Conservation (phyloP, 2,888 invertebrate genomes). For the Agrochola litura region DNA sequence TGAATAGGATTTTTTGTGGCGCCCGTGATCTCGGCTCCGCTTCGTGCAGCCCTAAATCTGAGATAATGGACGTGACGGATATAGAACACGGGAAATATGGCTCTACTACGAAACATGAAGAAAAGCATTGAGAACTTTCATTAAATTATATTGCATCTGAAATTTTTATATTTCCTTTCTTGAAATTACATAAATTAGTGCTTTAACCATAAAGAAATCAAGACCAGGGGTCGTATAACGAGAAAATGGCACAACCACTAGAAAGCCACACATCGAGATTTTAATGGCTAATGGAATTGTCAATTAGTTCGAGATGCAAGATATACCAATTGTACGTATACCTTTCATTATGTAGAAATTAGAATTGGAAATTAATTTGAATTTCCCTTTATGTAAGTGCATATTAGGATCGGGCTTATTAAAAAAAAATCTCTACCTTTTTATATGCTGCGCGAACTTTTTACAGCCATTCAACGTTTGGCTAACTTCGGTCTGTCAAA, state of each 20-base stretch:
- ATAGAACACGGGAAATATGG: constrained; percentile 67
- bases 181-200: constrained; percentile 22
- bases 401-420: constrained; percentile 9
- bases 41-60: constrained; percentile 81
- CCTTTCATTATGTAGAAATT: background rate
- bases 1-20: constrained; percentile 84
- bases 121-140: constrained; percentile 14
- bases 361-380: constrained; percentile 14
- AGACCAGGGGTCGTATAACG: constrained; percentile 34
- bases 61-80: constrained; percentile 80
- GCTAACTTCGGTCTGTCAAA: constrained; percentile 14
- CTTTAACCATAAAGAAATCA: constrained; percentile 34
- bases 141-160: constrained; percentile 9
- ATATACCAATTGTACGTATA: background rate
- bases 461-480: background rate
- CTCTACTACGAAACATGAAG: constrained; percentile 16
- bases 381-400: constrained; percentile 26
- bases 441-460: background rate
- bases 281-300: constrained; percentile 55
- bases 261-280: constrained; percentile 46
- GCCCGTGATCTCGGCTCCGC: constrained; percentile 76
- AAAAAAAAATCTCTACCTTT: constrained; percentile 3
- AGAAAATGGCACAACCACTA: constrained; percentile 44
- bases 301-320: constrained; percentile 43
- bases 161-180: constrained; percentile 5